These are phyloP conservation scores for Polymixis lichenea DNA, from an alignment of 2,888 invertebrate genomes.

Conservation along the genomic window DNA sequence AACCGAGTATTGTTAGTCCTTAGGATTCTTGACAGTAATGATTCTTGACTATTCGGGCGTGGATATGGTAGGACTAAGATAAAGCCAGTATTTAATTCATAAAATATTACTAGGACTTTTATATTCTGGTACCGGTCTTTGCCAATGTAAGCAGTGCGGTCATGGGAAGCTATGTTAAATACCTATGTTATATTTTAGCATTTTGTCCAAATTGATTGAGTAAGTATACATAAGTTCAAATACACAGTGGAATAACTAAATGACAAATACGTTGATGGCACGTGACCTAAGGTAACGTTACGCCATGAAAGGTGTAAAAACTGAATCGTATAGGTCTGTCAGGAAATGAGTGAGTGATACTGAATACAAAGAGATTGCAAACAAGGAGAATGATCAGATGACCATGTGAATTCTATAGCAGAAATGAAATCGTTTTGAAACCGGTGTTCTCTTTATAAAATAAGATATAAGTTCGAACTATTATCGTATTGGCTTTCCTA, in stretches of 20 bases:
- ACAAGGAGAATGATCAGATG: conserved; percentile 9
- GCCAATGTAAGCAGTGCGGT: background rate
- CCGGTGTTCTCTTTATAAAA: conserved; percentile 3
- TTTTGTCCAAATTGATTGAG: conserved; percentile 9
- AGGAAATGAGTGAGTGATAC: conserved; percentile 12
- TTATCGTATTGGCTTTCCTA: conserved; percentile 1
- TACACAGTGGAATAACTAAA: conserved; percentile 30
- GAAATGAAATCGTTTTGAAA: background rate
- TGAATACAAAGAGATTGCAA: background rate
- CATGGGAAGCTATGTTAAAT: background rate
- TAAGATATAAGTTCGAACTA: conserved; percentile 1
- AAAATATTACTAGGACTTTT: conserved; percentile 13
- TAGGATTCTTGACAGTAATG: conserved; percentile 39
- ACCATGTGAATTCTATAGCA: conserved; percentile 1
- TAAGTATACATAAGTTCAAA: conserved; percentile 33
- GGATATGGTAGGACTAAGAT: conserved; percentile 57
- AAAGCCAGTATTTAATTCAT: conserved; percentile 46
- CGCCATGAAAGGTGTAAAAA: conserved; percentile 4
- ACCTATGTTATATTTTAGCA: conserved; percentile 18
- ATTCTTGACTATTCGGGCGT: conserved; percentile 59
- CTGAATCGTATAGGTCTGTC: conserved; percentile 12
- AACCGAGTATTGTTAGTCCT: conserved; percentile 51
- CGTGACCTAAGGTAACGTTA: conserved; percentile 28
- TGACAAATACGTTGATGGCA: conserved; percentile 23
- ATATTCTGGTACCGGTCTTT: conserved; percentile 6